Conservation (phyloP, 2,113 vertebrate species). For the Bos indicus region DNA sequence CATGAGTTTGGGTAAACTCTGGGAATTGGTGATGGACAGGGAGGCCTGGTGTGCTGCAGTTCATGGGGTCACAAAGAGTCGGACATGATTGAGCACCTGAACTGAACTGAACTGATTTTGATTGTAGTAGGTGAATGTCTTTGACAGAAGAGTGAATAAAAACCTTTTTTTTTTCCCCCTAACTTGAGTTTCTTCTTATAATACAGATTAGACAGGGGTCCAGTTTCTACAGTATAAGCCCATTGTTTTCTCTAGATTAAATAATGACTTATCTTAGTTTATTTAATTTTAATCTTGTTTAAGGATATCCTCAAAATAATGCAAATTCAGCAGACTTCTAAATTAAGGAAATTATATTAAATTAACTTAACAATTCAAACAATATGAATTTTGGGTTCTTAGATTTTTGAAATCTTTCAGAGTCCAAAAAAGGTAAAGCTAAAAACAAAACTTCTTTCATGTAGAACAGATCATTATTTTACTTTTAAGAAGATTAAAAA, state of each 20-base stretch:
- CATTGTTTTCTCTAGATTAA: not conserved
- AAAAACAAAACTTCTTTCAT: not conserved
- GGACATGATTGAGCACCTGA: too few species aligned
- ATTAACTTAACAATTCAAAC: not conserved
- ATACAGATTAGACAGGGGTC: not conserved
- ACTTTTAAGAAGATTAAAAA: not conserved
- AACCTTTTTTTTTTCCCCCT: not conserved
- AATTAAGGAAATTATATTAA: not conserved
- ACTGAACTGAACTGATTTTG: not conserved
- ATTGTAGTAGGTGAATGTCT: not conserved
- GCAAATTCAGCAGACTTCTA: not conserved
- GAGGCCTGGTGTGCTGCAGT: rapidly evolving
- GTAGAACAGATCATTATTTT: not conserved
- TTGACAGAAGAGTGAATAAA: not conserved
- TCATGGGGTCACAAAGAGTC: too few species aligned
- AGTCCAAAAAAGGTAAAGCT: not conserved
- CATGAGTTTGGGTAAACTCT: too few species aligned
- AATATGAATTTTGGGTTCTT: not conserved
- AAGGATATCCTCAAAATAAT: not conserved
- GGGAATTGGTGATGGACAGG: too few species aligned
- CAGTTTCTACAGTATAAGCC: not conserved
- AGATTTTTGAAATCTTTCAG: not conserved
- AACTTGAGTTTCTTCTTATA: not conserved
- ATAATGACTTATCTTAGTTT: not conserved
- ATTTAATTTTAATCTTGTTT: not conserved